A percentile compares a stretch with the other conserved stretches of the same genome.
Conservation (phyloP, 2,888 invertebrate species). For the Thyatira batis region DNA sequence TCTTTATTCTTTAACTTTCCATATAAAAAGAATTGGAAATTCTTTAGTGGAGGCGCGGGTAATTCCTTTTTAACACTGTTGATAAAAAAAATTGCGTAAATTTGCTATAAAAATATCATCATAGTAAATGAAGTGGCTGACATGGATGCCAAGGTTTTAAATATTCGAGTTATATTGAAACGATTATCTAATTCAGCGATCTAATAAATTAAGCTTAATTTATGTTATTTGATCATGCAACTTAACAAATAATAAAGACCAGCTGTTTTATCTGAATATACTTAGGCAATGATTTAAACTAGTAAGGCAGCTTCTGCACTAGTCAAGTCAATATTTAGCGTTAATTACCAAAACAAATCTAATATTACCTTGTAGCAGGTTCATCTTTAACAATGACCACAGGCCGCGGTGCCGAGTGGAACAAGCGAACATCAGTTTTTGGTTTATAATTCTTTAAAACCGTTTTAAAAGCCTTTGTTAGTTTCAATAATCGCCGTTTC, state of each 20-base stretch:
- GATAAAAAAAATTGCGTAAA: conserved; percentile 4
- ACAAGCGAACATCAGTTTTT: conserved; percentile 80
- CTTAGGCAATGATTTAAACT: no score
- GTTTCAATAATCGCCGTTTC: conserved; percentile 84
- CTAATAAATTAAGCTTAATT: no score
- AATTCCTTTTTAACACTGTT: conserved; percentile 84
- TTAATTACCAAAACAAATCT: not conserved
- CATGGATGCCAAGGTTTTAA: no score
- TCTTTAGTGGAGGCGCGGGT: conserved; percentile 87
- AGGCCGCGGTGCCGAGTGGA: conserved; percentile 67
- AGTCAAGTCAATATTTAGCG: no score
- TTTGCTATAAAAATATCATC: no score
- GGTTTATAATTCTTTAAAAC: conserved; percentile 85
- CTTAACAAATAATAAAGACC: no score
- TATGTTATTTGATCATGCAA: no score
- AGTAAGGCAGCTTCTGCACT: no score
- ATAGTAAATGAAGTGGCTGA: no score
- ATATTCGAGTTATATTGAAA: no score
- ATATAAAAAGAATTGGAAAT: conserved; percentile 88
- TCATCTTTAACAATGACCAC: conserved; percentile 68
- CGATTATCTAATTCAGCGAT: no score
- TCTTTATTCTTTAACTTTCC: conserved; percentile 83
- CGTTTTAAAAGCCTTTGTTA: conserved; percentile 84
- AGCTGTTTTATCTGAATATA: no score
- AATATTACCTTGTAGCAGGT: conserved; percentile 45